Evolutionary conservation across 2,888 invertebrate species (phyloP), one percentile per base, ranked within the genome.

Genomic region (Trachelus iudaicus): DNA sequence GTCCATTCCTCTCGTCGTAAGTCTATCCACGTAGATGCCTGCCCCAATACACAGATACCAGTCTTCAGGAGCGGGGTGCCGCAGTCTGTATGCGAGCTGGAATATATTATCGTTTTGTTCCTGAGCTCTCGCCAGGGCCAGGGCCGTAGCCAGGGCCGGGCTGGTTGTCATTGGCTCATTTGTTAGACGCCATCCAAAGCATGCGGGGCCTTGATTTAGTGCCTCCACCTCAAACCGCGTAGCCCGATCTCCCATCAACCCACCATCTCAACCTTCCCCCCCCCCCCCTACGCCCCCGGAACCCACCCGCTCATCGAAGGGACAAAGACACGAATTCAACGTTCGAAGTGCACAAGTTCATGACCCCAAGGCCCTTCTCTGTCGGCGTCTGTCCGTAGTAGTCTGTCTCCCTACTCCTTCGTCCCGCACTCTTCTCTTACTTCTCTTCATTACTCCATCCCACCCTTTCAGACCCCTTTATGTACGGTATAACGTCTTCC

Each of bases 31-130:
- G 56, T 56, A 56, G 56, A 56, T 56, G 23, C 23, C 56, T 56
- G 56, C 56, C 23, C 56, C 56, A 56, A 23, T 56, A 23, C 56
- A 56, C 56, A 23, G 23, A 23, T 56, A 23, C 23, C 0, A 23
- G 23, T 56, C 56, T 56, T 56, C 56, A 23, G 56, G 56, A 56
- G 56, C 56, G 56, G 23, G 9, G 6, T 56, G 56, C 56, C 56
- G 35, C 35, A 56, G 9, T 83, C 82, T 84, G 78, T 81, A 83
- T 83, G 83, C 83, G 81, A 85, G 83, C 83, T 87, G 83, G 90
- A 90, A 91, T 91, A 91, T 90, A 91, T 91, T 91, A 91, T 91
- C 90, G 91, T 91, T 91, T 91, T 91, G 90, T 90, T 91, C 90
- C 85, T 86, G 83, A 80, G 83, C 85, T 84, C 79, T 79, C 81